Conservation (phyloP, 2,888 invertebrate genomes). For the Hypselothyrea guttata region DNA sequence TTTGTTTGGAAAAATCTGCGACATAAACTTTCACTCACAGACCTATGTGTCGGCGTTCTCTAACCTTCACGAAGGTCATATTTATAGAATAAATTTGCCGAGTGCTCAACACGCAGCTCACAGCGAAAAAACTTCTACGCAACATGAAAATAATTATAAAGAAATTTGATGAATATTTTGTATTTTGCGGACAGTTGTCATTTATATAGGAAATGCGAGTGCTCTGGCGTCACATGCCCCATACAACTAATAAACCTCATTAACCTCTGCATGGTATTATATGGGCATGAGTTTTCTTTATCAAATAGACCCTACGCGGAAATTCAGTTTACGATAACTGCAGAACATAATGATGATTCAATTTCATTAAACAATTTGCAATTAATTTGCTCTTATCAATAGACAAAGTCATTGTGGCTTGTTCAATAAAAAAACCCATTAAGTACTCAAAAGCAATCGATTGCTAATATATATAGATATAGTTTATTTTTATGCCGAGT, state of each 20-base stretch:
- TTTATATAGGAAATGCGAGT: conserved; percentile 39
- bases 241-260: conserved; percentile 32
- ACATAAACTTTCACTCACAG: conserved; percentile 28
- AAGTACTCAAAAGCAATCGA: conserved; percentile 3
- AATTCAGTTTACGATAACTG: conserved; percentile 13
- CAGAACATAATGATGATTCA: conserved; percentile 14
- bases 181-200: conserved; percentile 25
- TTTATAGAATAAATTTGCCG: conserved; percentile 57
- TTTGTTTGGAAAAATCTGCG: not conserved
- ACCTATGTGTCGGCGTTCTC: conserved; percentile 43
- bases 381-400: conserved; percentile 43
- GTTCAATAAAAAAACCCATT: conserved; percentile 10
- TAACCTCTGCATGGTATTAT: conserved; percentile 17
- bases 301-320: conserved; percentile 32
- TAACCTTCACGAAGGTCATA: conserved; percentile 79
- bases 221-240: conserved; percentile 42
- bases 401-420: conserved; percentile 10
- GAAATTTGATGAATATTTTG: conserved; percentile 20
- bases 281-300: conserved; percentile 33
- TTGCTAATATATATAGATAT: conserved; percentile 12
- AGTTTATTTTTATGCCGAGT: conserved; percentile 1
- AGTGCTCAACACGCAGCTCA: conserved; percentile 55
- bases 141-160: conserved; percentile 32
- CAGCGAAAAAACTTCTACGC: conserved; percentile 34
- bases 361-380: conserved; percentile 14